Evolutionary conservation across 2,888 invertebrate genomes (phyloP).

Genomic region (Rhagium mordax): DNA sequence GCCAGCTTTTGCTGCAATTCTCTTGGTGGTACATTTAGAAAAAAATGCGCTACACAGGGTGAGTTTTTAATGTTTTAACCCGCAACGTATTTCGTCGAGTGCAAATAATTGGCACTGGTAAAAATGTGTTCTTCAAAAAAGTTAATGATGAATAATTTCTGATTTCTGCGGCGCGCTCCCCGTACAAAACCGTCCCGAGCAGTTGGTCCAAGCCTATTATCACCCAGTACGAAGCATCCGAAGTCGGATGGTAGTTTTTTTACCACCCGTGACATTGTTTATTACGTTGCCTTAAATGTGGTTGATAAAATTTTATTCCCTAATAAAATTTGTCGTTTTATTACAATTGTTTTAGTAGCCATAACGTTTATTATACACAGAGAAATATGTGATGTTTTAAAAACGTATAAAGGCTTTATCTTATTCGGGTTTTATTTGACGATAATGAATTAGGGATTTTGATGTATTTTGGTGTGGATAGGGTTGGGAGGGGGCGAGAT

Average conservation of each 20-base stretch:
- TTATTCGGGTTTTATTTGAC: slow-evolving; percentile 41
- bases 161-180: neutral
- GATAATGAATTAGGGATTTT: slow-evolving; percentile 39
- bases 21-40: too few species aligned
- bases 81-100: too few species aligned
- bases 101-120: too few species aligned
- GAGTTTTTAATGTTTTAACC: too few species aligned
- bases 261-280: slow-evolving; percentile 63
- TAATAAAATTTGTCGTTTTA: slow-evolving; percentile 64
- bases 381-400: slow-evolving; percentile 48
- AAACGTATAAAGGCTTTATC: slow-evolving; percentile 45
- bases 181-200: slow-evolving; percentile 35
- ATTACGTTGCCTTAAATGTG: slow-evolving; percentile 59
- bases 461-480: too few species aligned
- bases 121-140: too few species aligned
- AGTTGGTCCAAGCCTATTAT: slow-evolving; percentile 52
- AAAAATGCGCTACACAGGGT: too few species aligned
- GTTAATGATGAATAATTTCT: too few species aligned
- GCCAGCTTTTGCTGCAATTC: too few species aligned
- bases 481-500: too few species aligned
- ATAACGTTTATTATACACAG: slow-evolving; percentile 50
- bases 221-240: slow-evolving; percentile 54
- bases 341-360: slow-evolving; percentile 55
- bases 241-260: slow-evolving; percentile 47
- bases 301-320: slow-evolving; percentile 62